Conservation (phyloP, 1,140 invertebrate genomes). For the Drosophila kikkawai region DNA sequence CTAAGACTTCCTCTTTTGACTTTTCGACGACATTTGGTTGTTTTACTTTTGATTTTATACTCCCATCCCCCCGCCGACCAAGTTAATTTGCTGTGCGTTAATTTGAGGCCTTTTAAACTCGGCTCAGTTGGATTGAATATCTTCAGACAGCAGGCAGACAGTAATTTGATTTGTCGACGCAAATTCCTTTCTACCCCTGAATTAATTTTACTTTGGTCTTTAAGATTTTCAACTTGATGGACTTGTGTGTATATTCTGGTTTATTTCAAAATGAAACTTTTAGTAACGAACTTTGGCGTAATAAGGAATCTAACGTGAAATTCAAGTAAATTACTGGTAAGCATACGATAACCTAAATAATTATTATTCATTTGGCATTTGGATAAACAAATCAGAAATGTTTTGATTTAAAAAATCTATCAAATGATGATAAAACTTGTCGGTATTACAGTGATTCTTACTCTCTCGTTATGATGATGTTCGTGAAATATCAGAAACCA, state of each 20-base stretch:
- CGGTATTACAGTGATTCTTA: too few relatives aligned
- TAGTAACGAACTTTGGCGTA: background rate
- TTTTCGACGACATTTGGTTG: slow-evolving; percentile 58
- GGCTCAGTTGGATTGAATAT: slow-evolving; percentile 64
- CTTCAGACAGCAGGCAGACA: slow-evolving; percentile 72
- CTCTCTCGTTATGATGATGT: too few relatives aligned
- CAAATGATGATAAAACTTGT: too few relatives aligned
- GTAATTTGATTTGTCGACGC: slow-evolving; percentile 71
- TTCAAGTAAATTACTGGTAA: background rate
- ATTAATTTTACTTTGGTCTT: slow-evolving; percentile 29
- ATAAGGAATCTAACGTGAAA: background rate
- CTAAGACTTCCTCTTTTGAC: slow-evolving; percentile 42
- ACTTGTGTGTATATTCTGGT: background rate
- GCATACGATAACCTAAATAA: background rate
- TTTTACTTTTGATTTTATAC: slow-evolving; percentile 34
- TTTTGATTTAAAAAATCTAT: too few relatives aligned
- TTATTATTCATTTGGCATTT: too few relatives aligned
- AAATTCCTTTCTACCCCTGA: slow-evolving; percentile 13
- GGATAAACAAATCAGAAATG: too few relatives aligned
- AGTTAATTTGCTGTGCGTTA: slow-evolving; percentile 72
- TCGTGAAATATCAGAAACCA: too few relatives aligned
- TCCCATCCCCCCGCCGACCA: slow-evolving; percentile 12
- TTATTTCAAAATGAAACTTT: background rate
- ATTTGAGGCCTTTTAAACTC: slow-evolving; percentile 64
- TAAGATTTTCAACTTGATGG: slow-evolving; percentile 11